A percentile compares a stretch with the other conserved stretches of the same genome.
phyloP scores from a whole-genome alignment of 2,113 vertebrate species.

The Tyto alba region DNA sequence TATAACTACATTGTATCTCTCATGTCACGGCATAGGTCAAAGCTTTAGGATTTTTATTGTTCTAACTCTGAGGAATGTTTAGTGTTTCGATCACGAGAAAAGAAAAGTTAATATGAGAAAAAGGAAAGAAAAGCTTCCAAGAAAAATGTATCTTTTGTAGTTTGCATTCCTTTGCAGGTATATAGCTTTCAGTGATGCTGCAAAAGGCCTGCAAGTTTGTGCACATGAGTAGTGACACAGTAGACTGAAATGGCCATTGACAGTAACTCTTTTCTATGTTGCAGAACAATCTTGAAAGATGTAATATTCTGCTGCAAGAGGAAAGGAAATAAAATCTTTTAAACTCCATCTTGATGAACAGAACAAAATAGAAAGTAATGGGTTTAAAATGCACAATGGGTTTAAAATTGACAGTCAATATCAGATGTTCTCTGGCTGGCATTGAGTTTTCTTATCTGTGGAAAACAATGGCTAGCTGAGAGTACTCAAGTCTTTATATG shows the following conservation, averaged over 20 bases:
- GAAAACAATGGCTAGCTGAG: background rate
- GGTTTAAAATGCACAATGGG: background rate
- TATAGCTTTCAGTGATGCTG: background rate
- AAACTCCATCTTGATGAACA: background rate
- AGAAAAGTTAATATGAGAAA: background rate
- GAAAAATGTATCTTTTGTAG: background rate
- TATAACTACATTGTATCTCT: background rate
- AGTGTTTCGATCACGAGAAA: background rate
- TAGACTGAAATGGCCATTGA: background rate
- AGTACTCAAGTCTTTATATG: background rate
- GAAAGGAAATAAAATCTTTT: background rate
- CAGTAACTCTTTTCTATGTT: background rate
- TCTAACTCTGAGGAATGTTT: background rate
- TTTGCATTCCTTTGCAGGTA: background rate
- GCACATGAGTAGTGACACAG: background rate
- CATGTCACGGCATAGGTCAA: background rate
- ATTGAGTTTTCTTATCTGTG: background rate
- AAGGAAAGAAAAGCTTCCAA: background rate
- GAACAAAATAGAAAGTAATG: background rate
- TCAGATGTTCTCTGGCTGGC: background rate
- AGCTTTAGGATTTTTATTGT: background rate
- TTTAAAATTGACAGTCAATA: background rate
- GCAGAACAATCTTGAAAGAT: background rate
- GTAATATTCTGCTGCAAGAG: background rate
- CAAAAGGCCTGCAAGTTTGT: background rate